phyloP scores from a whole-genome alignment of 2,113 vertebrate species.

The Boulengeromyrus knoepffleri region DNA sequence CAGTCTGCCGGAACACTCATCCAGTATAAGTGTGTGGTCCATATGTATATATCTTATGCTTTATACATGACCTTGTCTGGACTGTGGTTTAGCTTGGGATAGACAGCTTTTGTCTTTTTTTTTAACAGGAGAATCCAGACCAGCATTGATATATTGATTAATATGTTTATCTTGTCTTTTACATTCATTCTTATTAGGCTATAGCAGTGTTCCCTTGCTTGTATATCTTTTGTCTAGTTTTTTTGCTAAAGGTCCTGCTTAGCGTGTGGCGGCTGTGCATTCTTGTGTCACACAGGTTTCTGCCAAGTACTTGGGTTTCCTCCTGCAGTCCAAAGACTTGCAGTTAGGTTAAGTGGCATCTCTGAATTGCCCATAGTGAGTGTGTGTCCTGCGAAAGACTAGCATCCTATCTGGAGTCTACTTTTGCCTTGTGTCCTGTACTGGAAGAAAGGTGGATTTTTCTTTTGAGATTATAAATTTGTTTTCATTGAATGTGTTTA shows the following conservation, averaged over 20 bases:
- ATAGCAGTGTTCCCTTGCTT: not conserved
- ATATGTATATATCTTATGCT: not conserved
- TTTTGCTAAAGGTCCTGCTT: not conserved
- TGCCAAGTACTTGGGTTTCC: not conserved
- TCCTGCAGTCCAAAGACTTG: not conserved
- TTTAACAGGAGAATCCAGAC: not conserved
- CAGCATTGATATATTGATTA: not conserved
- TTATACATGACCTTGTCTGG: not conserved
- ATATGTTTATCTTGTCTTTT: not conserved
- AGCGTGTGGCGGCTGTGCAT: not conserved
- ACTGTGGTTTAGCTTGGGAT: not conserved
- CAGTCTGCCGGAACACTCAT: not conserved
- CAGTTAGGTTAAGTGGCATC: not conserved
- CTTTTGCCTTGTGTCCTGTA: not conserved
- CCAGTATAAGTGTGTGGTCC: not conserved
- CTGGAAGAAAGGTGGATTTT: not conserved
- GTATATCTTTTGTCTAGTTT: not conserved
- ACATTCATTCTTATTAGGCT: not conserved
- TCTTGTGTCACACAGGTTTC: not conserved
- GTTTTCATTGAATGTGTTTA: not conserved
- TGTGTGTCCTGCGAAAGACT: not conserved
- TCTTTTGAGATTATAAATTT: not conserved
- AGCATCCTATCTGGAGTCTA: not conserved
- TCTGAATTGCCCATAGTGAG: not conserved
- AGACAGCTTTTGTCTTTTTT: not conserved